A percentile compares a stretch with the other conserved stretches of the same genome.
Conservation (phyloP, 2,888 invertebrate species). For the Parnassius orleans region DNA sequence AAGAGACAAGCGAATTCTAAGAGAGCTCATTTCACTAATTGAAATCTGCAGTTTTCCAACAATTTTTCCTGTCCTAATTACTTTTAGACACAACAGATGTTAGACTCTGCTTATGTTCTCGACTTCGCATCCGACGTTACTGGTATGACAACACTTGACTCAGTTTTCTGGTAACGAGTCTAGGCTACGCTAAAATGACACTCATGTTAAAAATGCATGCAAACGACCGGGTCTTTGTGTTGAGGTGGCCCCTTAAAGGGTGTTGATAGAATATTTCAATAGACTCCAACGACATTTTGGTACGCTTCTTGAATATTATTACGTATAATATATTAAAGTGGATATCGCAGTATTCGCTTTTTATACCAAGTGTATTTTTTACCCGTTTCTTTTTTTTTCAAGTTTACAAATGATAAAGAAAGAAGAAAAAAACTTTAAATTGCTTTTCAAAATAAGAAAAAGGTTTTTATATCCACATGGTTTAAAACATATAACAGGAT, state of each 20-base stretch:
- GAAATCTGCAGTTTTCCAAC: constrained; percentile 11
- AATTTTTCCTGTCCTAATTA: constrained; percentile 12
- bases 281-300: not conserved
- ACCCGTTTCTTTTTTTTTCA: no score
- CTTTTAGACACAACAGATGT: constrained; percentile 22
- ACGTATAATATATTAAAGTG: no score
- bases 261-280: constrained; percentile 20
- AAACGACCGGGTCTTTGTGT: constrained; percentile 13
- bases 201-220: constrained; percentile 24
- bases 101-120: constrained; percentile 16
- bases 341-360: no score
- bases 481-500: no score
- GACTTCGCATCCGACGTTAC: constrained; percentile 8
- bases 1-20: constrained; percentile 6
- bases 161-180: constrained; percentile 24
- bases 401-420: no score
- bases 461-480: no score
- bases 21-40: constrained; percentile 22
- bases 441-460: no score
- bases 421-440: no score
- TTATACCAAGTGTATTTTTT: no score
- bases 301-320: not conserved
- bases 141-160: constrained; percentile 23
- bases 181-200: constrained; percentile 12
- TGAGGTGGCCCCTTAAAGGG: constrained; percentile 5